Evolutionary conservation across 2,113 vertebrate genomes (phyloP), one percentile per base, ranked within the genome.

Genomic region (Erinaceus europaeus): DNA sequence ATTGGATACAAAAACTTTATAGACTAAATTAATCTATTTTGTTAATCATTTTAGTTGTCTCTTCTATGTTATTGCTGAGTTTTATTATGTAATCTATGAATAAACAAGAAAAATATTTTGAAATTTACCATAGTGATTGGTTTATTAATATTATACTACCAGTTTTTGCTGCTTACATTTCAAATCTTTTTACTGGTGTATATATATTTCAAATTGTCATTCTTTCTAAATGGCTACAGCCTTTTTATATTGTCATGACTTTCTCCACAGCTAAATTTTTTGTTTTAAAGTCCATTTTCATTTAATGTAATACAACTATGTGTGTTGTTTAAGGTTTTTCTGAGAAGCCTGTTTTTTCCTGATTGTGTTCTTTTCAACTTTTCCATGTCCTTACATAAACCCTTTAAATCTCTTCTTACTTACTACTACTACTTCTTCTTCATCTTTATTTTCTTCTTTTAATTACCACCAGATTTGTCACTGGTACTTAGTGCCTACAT

Each of bases 211-310:
- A 73, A 88, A 62, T 55, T 81, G 2, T 21, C 84, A n/a, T 71
- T 17, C 27, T 71, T 86, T 46, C 17, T 82, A 42, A 14, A 1
- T 69, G 4, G 61, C 21, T 46, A 82, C 17, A 75, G 88, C 0
- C 3, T 65, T 67, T 62, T 62, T 84, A 25, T 69, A 42, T n/a
- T 81, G 48, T 78, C 14, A 82, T 34, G 38, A 40, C 13, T 86
- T n/a, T n/a, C n/a, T n/a, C n/a, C n/a, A n/a, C n/a, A n/a, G 53
- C 20, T 44, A 88, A 55, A 53, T 21, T 52, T 76, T n/a, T n/a
- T n/a, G n/a, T n/a, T 74, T 90, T 80, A 68, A 83, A 50, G 12
- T 76, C 10, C 89, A 48, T 65, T 74, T 64, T 76, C n/a, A 55
- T 73, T 73, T 78, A 78, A 27, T 81, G 71, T 69, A 27, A 23